Base-by-base conservation (phyloP, 2,888 invertebrate species). In the Campaea margaritaria region DNA sequence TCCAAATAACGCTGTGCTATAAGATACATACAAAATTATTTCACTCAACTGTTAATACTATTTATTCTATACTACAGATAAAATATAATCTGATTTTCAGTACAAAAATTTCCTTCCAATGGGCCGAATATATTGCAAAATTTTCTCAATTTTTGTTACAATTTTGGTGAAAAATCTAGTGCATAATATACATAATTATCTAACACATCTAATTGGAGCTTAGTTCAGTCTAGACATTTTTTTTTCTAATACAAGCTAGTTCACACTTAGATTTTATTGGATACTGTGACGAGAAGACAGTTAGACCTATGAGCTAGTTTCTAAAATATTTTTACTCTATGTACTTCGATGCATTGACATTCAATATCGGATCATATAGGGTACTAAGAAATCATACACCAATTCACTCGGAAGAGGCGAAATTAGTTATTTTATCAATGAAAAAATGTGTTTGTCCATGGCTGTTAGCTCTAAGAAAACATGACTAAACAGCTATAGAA, bases 141-240 rank as follows among this genome's bases (percentile, higher is more conserved):
- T 70, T 73, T 79, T 80, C 78, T 81, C 76, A 82, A 75, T 74
- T 74, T 68, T 75, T 39, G 41, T 84, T 79, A 78, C 70, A 83
- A 82, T 83, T 85, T 83, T 78, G 78, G 76, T 87, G 83, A 82
- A 86, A 86, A 88, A 85, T 83, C 87, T 89, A 88, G 79, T 83
- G 81, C 76, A 67, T 77, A 78, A 66, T 74, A 74, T 76, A 73
- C 72, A 73, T 77, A 75, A 79, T 31, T 31, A 31, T 7, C 84
- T 85, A 85, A 80, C 76, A 81, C 76, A 69, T 82, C 86, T 87
- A 89, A 83, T 86, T 88, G 89, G 87, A 87, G 86, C 86, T 82
- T 86, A 83, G 83, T 84, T 91, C 91, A 91, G 91, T 91, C 91
- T 91, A 91, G 83, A 87, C 83, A 82, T 87, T 81, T 46, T 77